Evolutionary conservation across 2,888 invertebrate species (phyloP).

Genomic region (Teleogryllus oceanicus): DNA sequence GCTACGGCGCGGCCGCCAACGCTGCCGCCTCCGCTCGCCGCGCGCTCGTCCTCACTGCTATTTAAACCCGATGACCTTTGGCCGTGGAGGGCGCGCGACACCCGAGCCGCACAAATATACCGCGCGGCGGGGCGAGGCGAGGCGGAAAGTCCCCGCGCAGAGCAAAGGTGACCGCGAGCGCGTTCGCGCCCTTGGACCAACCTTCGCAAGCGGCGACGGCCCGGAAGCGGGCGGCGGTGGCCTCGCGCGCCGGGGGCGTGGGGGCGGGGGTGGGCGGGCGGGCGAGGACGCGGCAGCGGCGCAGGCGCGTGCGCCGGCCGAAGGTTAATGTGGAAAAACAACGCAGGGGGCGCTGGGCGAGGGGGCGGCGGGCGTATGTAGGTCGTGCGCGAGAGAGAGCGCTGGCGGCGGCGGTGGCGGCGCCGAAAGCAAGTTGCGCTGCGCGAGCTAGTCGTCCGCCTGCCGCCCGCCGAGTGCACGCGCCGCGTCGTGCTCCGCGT

Average conservation of each 20-base stretch:
- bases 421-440: constrained; percentile 48
- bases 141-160: no score
- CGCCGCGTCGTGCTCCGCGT: constrained; percentile 25
- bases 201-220: neutral
- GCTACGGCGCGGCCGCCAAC: neutral
- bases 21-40: neutral
- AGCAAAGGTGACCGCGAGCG: constrained; percentile 23
- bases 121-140: neutral
- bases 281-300: constrained; percentile 25
- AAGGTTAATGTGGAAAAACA: constrained; percentile 32
- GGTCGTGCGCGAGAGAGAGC: constrained; percentile 26
- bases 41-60: neutral
- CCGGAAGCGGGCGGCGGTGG: constrained; percentile 2
- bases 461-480: constrained; percentile 37
- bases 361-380: constrained; percentile 24
- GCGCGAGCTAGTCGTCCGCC: constrained; percentile 42
- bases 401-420: constrained; percentile 37
- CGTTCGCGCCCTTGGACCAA: constrained; percentile 19
- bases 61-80: constrained; percentile 3
- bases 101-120: neutral
- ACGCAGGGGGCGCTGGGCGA: constrained; percentile 18
- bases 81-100: neutral
- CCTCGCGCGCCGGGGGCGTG: constrained; percentile 22
- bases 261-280: constrained; percentile 10
- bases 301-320: constrained; percentile 23